phyloP scores from a whole-genome alignment of 2,888 invertebrate species.

The Tipula helvola region DNA sequence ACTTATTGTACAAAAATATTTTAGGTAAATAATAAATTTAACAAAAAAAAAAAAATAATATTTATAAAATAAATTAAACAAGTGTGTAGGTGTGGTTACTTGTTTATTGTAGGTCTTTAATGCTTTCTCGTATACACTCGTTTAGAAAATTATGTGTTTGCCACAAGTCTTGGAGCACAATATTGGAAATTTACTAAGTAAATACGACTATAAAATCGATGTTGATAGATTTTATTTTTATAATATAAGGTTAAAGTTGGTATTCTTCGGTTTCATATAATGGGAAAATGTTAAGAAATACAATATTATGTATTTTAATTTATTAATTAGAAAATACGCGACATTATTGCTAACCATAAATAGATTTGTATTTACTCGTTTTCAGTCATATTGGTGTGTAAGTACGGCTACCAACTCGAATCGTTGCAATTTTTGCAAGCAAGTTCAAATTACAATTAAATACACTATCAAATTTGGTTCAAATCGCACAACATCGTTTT shows the following conservation, averaged over 20 bases:
- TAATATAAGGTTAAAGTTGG: not conserved
- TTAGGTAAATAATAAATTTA: not conserved
- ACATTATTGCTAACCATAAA: not conserved
- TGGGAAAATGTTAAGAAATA: not conserved
- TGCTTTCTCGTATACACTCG: not conserved
- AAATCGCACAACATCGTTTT: too few species aligned
- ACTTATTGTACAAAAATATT: not conserved
- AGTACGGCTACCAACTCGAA: not conserved
- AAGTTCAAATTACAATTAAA: too few species aligned
- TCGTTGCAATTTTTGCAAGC: too few species aligned
- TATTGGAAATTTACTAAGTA: not conserved
- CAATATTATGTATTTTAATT: not conserved
- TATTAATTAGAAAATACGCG: not conserved
- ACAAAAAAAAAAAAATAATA: not conserved
- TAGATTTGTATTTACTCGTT: not conserved
- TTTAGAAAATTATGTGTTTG: not conserved
- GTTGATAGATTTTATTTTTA: not conserved
- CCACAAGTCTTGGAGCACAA: not conserved
- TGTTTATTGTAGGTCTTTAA: not conserved
- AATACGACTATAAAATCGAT: not conserved
- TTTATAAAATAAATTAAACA: not conserved
- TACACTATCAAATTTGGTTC: too few species aligned
- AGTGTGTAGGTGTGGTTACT: constrained; percentile 4
- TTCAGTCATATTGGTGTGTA: not conserved
- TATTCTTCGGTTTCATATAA: not conserved